Percentiles rank a stretch among this genome's conserved stretches.
Conservation (phyloP, 2,888 invertebrate species). For the Sarcophaga variegata region DNA sequence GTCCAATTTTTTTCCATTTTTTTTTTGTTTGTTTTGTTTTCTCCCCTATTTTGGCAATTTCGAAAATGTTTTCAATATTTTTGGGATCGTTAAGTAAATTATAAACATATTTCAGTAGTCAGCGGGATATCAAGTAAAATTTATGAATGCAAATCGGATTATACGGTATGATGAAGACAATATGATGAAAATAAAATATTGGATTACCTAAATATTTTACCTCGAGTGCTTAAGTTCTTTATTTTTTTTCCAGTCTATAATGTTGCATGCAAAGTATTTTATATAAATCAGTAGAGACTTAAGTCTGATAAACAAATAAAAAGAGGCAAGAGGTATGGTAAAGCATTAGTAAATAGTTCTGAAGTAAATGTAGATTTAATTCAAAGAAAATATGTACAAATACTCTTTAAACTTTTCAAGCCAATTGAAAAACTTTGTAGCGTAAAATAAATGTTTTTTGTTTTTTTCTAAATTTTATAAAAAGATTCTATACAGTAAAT, state of each 20-base stretch:
- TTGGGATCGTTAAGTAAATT: constrained; percentile 47
- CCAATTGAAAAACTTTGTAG: too few species aligned
- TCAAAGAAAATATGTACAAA: too few species aligned
- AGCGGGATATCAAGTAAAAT: constrained; percentile 51
- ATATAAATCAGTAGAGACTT: too few species aligned
- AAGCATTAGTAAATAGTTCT: too few species aligned
- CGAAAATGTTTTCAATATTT: constrained; percentile 43
- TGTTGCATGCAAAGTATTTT: neutral
- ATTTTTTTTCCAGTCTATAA: neutral
- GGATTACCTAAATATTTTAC: constrained; percentile 37
- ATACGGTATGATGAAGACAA: constrained; percentile 33
- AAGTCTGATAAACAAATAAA: too few species aligned
- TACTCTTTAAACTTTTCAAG: too few species aligned
- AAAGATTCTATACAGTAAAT: too few species aligned
- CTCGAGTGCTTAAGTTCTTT: neutral
- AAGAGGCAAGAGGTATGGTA: too few species aligned
- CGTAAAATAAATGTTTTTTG: too few species aligned
- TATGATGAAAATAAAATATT: constrained; percentile 53
- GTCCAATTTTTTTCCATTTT: neutral
- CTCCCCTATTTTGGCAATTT: neutral
- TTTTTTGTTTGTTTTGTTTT: neutral
- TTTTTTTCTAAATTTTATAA: too few species aligned
- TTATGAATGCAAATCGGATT: constrained; percentile 57
- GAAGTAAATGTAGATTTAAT: too few species aligned
- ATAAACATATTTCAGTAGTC: constrained; percentile 59